A percentile compares a stretch with the other conserved stretches of the same genome.
These are phyloP conservation scores for Bombus haemorrhoidalis DNA, from an alignment of 1,140 invertebrate species.

Conservation along the genomic window DNA sequence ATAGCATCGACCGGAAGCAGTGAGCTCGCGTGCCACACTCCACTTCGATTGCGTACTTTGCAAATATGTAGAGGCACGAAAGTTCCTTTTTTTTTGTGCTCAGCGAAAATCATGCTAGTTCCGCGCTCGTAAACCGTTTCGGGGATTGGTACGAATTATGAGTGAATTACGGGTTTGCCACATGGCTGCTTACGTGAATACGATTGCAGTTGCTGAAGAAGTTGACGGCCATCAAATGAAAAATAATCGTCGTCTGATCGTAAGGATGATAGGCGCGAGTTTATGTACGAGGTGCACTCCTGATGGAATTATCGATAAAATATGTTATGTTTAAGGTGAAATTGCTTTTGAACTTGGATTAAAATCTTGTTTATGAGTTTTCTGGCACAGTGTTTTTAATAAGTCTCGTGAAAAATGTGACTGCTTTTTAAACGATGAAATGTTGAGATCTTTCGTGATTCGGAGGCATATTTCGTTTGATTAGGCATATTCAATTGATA, in stretches of 20 bases:
- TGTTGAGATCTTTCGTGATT: no score
- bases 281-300: neutral
- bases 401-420: neutral
- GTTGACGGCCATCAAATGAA: neutral
- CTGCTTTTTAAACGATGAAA: no score
- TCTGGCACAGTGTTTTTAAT: neutral
- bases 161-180: conserved; percentile 9
- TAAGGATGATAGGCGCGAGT: neutral
- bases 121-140: conserved; percentile 27
- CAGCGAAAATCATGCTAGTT: neutral
- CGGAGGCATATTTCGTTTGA: no score
- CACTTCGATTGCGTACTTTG: conserved; percentile 43
- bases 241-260: neutral
- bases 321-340: neutral
- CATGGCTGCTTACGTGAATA: neutral
- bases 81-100: neutral
- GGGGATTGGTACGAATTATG: conserved; percentile 12
- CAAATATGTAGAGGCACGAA: conserved; percentile 55
- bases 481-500: no score
- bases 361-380: neutral
- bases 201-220: neutral
- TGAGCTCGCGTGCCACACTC: conserved; percentile 49
- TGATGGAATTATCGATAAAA: neutral
- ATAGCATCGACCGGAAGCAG: conserved; percentile 58
- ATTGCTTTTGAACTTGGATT: neutral